phyloP scores from a whole-genome alignment of 1,140 invertebrate species.

The Leucophenga varia region DNA sequence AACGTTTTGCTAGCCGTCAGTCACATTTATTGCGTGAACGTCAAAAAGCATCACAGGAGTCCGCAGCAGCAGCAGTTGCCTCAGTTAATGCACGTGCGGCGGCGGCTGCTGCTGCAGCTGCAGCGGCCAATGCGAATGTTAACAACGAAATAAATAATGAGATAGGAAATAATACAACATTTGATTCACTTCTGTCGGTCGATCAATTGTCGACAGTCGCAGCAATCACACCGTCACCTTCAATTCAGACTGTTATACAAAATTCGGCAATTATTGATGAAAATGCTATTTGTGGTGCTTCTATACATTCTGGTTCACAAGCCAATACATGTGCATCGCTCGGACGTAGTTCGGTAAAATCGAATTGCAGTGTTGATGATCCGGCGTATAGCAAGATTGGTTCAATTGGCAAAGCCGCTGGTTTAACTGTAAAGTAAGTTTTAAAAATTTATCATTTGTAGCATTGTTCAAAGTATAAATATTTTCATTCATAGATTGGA shows the following conservation, averaged over 20 bases:
- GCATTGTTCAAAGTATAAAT: background rate
- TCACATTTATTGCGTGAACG: slow-evolving; percentile 78
- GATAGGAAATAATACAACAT: slow-evolving; percentile 26
- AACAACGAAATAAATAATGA: slow-evolving; percentile 51
- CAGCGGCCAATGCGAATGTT: background rate
- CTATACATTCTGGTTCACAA: slow-evolving; percentile 42
- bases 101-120: slow-evolving; percentile 31
- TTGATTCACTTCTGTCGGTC: slow-evolving; percentile 40
- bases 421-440: slow-evolving; percentile 49
- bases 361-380: slow-evolving; percentile 51
- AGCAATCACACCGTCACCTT: slow-evolving; percentile 47
- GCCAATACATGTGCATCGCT: slow-evolving; percentile 36
- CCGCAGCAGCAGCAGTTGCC: slow-evolving; percentile 55
- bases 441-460: background rate
- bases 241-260: slow-evolving; percentile 51
- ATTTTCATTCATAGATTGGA: slow-evolving; percentile 33
- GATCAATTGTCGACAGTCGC: slow-evolving; percentile 27
- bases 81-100: slow-evolving; percentile 41
- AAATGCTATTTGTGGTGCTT: slow-evolving; percentile 39
- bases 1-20: slow-evolving; percentile 88
- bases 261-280: slow-evolving; percentile 48
- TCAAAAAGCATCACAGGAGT: slow-evolving; percentile 62
- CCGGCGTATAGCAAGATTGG: slow-evolving; percentile 49
- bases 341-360: slow-evolving; percentile 47
- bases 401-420: slow-evolving; percentile 49